Base-by-base conservation (phyloP, 2,797 vertebrate species). In the Hydrolagus colliei region DNA sequence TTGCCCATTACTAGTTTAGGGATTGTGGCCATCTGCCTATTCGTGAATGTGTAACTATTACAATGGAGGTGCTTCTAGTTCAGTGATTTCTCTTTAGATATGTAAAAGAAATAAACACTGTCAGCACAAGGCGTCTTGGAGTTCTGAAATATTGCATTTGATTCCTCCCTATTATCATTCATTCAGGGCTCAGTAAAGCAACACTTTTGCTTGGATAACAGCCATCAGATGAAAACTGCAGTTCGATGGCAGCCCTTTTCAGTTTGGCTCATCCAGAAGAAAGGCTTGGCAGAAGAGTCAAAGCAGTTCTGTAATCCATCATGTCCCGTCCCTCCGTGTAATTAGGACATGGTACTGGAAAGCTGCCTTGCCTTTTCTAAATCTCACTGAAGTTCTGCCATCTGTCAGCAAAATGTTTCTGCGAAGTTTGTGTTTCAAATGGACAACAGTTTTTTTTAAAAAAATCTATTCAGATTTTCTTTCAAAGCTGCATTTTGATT, bases 391-490 rank as follows among this genome's bases (percentile, higher is more conserved):
- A 84, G 65, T 20, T 35, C 79, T 41, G 79, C 32, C 79, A 84
- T 52, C 62, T 67, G 62, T 67, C 27, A 41, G 16, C 71, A 35
- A 68, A 63, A 82, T 84, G 79, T 10, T 10, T 84, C 65, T 41
- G 9, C 1, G 35, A 77, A 59, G 52, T 61, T 41, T 71, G 20
- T 52, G 22, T 65, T 52, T 68, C 7, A 67, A 67, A 68, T 32
- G 67, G 52, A 82, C 32, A 18, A 14, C 16, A 84, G 9, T 10
- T n/a, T 84, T 84, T 71, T 35, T n/a, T 52, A 11, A 68, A 41
- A 82, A 73, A 77, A 73, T 86, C 87, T 85, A 86, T 87, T 87
- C 73, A 77, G 12, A 52, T 32, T 71, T 75, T 73, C 85, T 74
- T 10, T 13, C 85, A 86, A 72, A 62, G 27, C 18, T 52, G 62